Conservation (phyloP, 2,797 vertebrate species). For the Silurus lanzhouensis region DNA sequence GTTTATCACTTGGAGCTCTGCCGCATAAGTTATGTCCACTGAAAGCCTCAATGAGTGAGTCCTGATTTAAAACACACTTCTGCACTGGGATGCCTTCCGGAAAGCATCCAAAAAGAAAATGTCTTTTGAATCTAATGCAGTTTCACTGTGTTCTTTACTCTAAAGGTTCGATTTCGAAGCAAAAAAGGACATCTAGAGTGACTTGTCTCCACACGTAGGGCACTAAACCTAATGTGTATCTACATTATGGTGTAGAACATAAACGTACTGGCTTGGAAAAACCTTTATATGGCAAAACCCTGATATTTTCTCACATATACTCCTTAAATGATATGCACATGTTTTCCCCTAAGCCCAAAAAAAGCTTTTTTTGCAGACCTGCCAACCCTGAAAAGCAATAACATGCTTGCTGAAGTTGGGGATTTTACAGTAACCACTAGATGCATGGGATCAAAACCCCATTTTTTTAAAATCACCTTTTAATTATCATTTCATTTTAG, state of each 20-base stretch:
- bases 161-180: slow-evolving; percentile 12
- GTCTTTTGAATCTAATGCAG: neutral
- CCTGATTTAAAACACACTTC: slow-evolving; percentile 29
- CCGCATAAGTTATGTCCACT: slow-evolving; percentile 17
- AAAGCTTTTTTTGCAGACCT: neutral
- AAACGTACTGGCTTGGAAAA: slow-evolving; percentile 3
- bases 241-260: slow-evolving; percentile 1
- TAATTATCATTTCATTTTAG: neutral
- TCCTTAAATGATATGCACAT: neutral
- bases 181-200: neutral
- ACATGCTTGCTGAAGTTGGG: neutral
- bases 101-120: neutral
- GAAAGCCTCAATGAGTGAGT: neutral
- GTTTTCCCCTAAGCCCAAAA: neutral
- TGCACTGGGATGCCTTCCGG: slow-evolving; percentile 3
- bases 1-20: slow-evolving; percentile 22
- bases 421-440: neutral
- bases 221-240: neutral
- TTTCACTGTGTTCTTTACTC: slow-evolving; percentile 4
- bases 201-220: neutral
- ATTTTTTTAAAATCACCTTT: neutral
- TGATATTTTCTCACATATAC: neutral
- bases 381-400: neutral
- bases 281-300: neutral
- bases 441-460: neutral